These are phyloP conservation scores for Struthio camelus DNA, from an alignment of 2,113 vertebrate genomes.

Conservation along the genomic window DNA sequence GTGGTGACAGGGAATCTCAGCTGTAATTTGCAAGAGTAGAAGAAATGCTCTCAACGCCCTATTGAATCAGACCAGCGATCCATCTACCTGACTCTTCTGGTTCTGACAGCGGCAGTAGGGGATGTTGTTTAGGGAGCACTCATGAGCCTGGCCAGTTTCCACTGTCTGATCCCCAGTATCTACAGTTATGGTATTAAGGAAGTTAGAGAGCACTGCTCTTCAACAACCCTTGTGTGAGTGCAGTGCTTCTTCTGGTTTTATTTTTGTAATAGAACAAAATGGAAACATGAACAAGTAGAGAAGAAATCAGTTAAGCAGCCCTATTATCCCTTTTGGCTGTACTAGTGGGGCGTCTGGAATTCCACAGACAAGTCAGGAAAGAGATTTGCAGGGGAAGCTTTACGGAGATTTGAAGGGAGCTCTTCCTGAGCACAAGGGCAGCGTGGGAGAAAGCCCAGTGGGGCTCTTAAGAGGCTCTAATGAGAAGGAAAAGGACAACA, in stretches of 20 bases:
- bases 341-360: accelerated
- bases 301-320: not conserved
- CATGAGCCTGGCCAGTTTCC: not conserved
- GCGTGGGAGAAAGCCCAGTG: not conserved
- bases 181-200: not conserved
- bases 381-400: not conserved
- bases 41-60: not conserved
- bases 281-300: not conserved
- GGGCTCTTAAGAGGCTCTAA: not conserved
- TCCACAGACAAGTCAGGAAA: not conserved
- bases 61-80: not conserved
- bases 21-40: not conserved
- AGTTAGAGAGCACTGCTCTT: not conserved
- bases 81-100: accelerated
- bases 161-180: not conserved
- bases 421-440: not conserved
- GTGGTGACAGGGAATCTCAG: not conserved
- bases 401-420: not conserved
- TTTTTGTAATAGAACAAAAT: not conserved
- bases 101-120: not conserved
- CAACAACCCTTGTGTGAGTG: not conserved
- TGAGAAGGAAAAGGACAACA: not conserved
- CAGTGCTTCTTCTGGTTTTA: not conserved
- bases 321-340: not conserved
- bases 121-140: not conserved